Evolutionary conservation across 2,113 vertebrate genomes (phyloP).

Genomic region (Archocentrus centrarchus): DNA sequence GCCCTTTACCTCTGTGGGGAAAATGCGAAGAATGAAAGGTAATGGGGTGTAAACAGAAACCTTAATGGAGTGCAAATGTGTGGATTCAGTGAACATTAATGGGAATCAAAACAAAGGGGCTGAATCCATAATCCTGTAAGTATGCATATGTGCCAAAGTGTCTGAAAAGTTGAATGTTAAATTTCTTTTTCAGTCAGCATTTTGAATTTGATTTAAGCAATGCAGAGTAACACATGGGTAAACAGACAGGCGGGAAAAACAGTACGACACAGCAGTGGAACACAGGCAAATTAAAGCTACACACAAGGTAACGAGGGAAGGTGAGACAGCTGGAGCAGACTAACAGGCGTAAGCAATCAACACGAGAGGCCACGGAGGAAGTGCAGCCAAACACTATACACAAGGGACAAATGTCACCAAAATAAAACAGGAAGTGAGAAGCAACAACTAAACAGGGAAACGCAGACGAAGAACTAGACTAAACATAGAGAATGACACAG

Average conservation of each 20-base stretch:
- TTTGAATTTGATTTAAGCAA: slow-evolving; percentile 15
- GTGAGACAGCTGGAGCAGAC: no score
- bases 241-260: no score
- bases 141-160: slow-evolving; percentile 10
- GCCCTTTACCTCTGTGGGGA: slow-evolving; percentile 19
- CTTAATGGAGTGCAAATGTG: slow-evolving; percentile 41
- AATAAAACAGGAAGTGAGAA: no score
- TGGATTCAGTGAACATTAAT: slow-evolving; percentile 50
- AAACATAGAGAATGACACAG: no score
- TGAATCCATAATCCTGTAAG: slow-evolving; percentile 33
- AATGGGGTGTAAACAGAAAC: slow-evolving; percentile 54
- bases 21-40: slow-evolving; percentile 42
- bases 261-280: no score
- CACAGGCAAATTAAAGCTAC: not conserved
- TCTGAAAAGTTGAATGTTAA: not conserved
- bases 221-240: no score
- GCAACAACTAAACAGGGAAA: no score
- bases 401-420: no score
- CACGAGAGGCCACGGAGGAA: no score
- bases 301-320: not conserved
- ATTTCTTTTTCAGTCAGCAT: slow-evolving; percentile 14
- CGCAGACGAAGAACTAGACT: no score
- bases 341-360: no score
- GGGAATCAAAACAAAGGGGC: slow-evolving; percentile 39
- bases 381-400: no score